Percentiles rank a stretch among this genome's conserved stretches.
Evolutionary conservation across 2,888 invertebrate genomes (phyloP).

Genomic region (Erebia palarica): DNA sequence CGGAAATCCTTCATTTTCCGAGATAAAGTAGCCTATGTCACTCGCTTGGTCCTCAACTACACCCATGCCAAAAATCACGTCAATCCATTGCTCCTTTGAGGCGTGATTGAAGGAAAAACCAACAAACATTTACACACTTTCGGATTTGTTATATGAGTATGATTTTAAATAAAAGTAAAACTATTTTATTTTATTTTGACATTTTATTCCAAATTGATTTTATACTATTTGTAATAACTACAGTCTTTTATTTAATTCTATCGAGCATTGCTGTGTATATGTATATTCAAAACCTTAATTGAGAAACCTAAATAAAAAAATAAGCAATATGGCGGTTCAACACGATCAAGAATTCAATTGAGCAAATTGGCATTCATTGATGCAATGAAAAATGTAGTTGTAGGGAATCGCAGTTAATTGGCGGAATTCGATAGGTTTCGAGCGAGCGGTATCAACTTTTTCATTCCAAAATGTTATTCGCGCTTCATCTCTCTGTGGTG

Average conservation of each 20-base stretch:
- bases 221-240: not conserved
- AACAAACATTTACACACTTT: too few species aligned
- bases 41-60: too few species aligned
- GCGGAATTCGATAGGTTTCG: conserved; percentile 24
- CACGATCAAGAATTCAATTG: conserved; percentile 18
- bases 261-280: not conserved
- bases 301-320: not conserved
- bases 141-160: too few species aligned
- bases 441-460: conserved; percentile 7
- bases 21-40: too few species aligned
- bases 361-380: not conserved
- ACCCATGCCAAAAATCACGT: too few species aligned
- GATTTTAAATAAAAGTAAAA: not conserved
- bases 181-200: too few species aligned
- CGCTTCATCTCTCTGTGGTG: conserved; percentile 24
- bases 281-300: not conserved
- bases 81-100: too few species aligned
- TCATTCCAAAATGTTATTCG: conserved; percentile 29
- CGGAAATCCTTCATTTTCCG: too few species aligned
- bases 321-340: not conserved
- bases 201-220: not conserved
- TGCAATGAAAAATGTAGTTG: conserved; percentile 36
- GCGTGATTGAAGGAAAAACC: too few species aligned
- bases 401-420: conserved; percentile 37
- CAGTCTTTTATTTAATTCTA: not conserved